Evolutionary conservation across 2,888 invertebrate species (phyloP), one percentile per base, ranked within the genome.

Genomic region (Tholera decimalis): DNA sequence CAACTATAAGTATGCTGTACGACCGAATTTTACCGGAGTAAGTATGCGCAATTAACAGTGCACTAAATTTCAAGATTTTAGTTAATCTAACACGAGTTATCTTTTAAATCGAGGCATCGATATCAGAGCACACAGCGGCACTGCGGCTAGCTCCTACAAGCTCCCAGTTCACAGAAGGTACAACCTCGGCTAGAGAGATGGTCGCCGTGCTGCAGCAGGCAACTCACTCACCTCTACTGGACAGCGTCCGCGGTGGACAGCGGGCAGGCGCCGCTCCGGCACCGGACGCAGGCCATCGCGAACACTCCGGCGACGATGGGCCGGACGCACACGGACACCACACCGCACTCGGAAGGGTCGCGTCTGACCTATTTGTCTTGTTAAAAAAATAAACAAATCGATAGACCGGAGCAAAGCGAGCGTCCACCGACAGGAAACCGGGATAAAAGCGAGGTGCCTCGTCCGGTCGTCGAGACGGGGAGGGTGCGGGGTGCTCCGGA

Each of bases 371-470:
- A 91, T 91, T 90, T 88, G 91, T 89, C 91, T 90, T 89, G 89
- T 91, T 88, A 88, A 91, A 94, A 93, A 94, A 94, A 95, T 92
- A 94, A 95, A 95, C 94, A 94, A 92, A 94, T 94, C 93, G 89
- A 93, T 93, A 90, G 90, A 91, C 93, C 88, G 89, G 83, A 80
- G 91, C 89, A 90, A 92, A 88, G 91, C 95, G 93, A 90, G 94
- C 92, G 94, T 91, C 89, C 92, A 90, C 89, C 92, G 92, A 94
- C 94, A 94, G 95, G 95, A 95, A 95, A 88, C 94, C 89, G 89
- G 91, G 91, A 95, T 95, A 95, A 95, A 94, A 93, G 94, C 91
- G 92, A 93, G 89, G 88, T 85, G 88, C 85, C 83, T 77, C 88
- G 89, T 89, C 89, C 89, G 89, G 89, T 88, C 87, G 85, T 65